Conservation (phyloP, 2,888 invertebrate species). For the Heliconius erato region DNA sequence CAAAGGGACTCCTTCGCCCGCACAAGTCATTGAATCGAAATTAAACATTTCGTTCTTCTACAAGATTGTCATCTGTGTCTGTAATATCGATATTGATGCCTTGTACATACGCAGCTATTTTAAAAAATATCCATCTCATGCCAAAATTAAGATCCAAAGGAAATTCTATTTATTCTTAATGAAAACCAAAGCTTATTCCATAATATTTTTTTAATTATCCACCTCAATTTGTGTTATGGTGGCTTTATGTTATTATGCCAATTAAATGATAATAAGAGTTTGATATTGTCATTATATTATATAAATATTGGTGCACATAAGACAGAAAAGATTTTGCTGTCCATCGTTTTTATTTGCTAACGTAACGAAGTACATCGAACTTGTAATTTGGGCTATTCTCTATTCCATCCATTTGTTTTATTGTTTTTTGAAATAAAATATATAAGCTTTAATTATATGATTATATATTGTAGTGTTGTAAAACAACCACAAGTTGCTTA, state of each 20-base stretch:
- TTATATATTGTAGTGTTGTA: constrained; percentile 24
- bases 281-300: neutral
- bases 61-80: neutral
- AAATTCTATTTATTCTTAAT: constrained; percentile 19
- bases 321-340: neutral
- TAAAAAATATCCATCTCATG: neutral
- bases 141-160: constrained; percentile 25
- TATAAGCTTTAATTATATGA: constrained; percentile 2
- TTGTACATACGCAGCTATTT: constrained; percentile 16
- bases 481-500: constrained; percentile 27
- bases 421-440: constrained; percentile 3
- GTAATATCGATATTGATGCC: neutral
- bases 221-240: neutral
- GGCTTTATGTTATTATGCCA: neutral
- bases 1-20: constrained; percentile 7
- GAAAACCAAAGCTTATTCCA: constrained; percentile 21
- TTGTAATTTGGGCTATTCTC: constrained; percentile 30
- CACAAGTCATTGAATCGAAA: neutral
- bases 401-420: constrained; percentile 34
- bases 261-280: neutral
- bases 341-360: neutral
- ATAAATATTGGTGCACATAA: neutral
- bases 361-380: constrained; percentile 34
- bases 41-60: neutral
- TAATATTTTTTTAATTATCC: neutral